Evolutionary conservation across 1,140 invertebrate species (phyloP).

Genomic region (Aporrectodea caliginosa): DNA sequence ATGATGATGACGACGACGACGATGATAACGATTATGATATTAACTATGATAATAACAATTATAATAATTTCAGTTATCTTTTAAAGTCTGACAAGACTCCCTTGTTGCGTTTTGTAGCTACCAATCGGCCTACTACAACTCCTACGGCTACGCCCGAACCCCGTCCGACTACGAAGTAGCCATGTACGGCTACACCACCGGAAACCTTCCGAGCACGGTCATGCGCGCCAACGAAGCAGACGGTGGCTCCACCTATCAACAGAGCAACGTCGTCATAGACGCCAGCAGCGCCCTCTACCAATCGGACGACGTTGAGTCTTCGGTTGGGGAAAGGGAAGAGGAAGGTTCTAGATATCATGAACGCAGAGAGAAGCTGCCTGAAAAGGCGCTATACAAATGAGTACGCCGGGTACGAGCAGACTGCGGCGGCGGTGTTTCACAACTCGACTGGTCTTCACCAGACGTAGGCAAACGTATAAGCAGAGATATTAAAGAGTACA

Average conservation of each 20-base stretch:
- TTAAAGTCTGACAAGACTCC: background rate
- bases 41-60: background rate
- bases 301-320: background rate
- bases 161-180: background rate
- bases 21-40: background rate
- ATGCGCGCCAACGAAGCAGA: background rate
- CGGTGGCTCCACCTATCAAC: background rate
- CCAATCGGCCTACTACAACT: background rate
- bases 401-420: background rate
- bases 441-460: too few species aligned
- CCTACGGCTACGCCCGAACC: background rate
- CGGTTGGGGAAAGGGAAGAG: background rate
- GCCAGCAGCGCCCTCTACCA: background rate
- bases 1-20: slow-evolving; percentile 16
- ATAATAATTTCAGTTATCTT: background rate
- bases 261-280: background rate
- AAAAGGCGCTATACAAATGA: background rate
- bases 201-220: background rate
- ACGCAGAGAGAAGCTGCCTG: background rate
- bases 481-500: too few species aligned
- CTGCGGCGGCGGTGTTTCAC: too few species aligned
- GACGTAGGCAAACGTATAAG: too few species aligned
- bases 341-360: background rate
- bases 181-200: background rate
- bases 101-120: background rate